These are phyloP conservation scores for Gastracanthus pulcherrimus DNA, from an alignment of 2,888 invertebrate species.

Conservation along the genomic window DNA sequence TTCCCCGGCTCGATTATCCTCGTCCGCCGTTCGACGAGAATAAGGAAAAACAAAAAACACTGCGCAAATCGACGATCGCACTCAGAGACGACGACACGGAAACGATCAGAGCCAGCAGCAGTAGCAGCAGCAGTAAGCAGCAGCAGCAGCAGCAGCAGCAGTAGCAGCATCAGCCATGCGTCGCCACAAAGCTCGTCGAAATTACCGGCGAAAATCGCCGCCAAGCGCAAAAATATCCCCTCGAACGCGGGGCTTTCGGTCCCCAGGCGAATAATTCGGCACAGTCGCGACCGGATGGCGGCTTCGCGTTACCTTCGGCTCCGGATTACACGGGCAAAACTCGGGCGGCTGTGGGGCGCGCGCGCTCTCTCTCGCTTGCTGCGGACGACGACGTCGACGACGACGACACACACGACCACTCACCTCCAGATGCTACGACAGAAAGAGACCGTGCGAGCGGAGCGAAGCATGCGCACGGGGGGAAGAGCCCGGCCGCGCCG, in stretches of 20 bases:
- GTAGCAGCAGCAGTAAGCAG: too few relatives aligned
- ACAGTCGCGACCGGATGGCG: neutral
- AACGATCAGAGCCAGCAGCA: too few relatives aligned
- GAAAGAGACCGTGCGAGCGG: constrained; percentile 75
- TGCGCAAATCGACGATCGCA: too few relatives aligned
- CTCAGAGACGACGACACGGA: too few relatives aligned
- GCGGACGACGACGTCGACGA: neutral
- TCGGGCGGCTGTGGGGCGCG: neutral
- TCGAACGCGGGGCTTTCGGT: neutral
- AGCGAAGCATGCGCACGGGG: constrained; percentile 72
- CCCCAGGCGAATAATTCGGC: neutral
- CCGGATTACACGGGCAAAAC: constrained; percentile 5
- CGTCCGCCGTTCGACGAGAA: too few relatives aligned
- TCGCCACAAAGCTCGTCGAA: constrained; percentile 9
- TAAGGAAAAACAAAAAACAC: too few relatives aligned
- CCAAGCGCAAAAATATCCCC: constrained; percentile 10
- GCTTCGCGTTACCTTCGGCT: neutral
- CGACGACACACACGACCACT: constrained; percentile 70
- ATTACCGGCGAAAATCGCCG: neutral
- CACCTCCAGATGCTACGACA: constrained; percentile 77
- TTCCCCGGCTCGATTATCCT: too few relatives aligned
- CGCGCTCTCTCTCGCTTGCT: neutral
- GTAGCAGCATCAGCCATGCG: neutral
- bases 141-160: neutral
- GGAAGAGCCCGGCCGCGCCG: constrained; percentile 8